These are phyloP conservation scores for Agonopterix arenella DNA, from an alignment of 2,888 invertebrate species.

Conservation along the genomic window DNA sequence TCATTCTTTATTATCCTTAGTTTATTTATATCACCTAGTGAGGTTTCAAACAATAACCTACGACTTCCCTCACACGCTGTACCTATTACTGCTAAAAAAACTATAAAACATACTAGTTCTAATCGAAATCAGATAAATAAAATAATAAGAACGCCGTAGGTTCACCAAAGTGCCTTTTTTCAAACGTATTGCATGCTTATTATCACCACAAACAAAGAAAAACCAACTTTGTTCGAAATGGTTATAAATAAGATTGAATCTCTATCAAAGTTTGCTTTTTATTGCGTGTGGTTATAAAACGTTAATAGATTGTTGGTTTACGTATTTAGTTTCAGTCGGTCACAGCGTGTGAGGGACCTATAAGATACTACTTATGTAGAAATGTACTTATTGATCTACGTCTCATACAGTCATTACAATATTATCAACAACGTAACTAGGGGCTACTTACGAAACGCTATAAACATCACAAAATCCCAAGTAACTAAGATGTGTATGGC, in stretches of 20 bases:
- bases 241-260: too few relatives aligned
- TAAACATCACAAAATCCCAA: slow-evolving; percentile 60
- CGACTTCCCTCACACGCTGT: slow-evolving; percentile 55
- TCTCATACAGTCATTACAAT: slow-evolving; percentile 54
- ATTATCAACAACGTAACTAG: slow-evolving; percentile 65
- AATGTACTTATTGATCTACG: slow-evolving; percentile 58
- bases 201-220: not conserved
- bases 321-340: slow-evolving; percentile 30
- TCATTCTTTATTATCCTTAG: slow-evolving; percentile 49
- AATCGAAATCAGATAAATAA: too few relatives aligned
- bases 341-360: slow-evolving; percentile 56
- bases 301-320: slow-evolving; percentile 14
- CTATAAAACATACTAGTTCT: too few relatives aligned
- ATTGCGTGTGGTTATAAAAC: too few relatives aligned
- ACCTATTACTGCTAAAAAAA: not conserved
- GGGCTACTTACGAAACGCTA: slow-evolving; percentile 57
- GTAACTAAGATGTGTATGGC: slow-evolving; percentile 35
- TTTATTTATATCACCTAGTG: slow-evolving; percentile 68
- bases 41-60: slow-evolving; percentile 69
- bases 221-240: not conserved
- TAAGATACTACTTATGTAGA: slow-evolving; percentile 62
- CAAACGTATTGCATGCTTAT: too few relatives aligned
- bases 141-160: too few relatives aligned
- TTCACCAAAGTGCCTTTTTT: too few relatives aligned
- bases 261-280: too few relatives aligned